Evolutionary conservation across 2,797 vertebrate species (phyloP).

Genomic region (Arctocebus calabarensis): DNA sequence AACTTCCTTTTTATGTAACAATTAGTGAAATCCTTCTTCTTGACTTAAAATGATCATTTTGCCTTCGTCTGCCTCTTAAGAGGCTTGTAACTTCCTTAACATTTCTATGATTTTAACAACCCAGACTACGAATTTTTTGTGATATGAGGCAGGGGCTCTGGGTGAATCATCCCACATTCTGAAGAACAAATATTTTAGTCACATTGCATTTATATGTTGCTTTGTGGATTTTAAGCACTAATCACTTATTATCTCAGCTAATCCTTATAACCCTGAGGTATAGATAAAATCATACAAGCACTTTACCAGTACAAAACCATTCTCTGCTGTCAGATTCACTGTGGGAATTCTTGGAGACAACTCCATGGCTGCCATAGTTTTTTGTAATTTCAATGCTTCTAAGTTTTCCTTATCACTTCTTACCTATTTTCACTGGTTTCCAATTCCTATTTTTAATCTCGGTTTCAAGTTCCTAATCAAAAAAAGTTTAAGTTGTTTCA

Average conservation of each 20-base stretch:
- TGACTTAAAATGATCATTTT: background rate
- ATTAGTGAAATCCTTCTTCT: background rate
- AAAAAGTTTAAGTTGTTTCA: constrained; percentile 26
- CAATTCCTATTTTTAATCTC: constrained; percentile 5
- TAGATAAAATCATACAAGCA: background rate
- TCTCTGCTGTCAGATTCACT: background rate
- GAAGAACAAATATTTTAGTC: background rate
- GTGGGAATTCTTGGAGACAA: background rate
- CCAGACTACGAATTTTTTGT: background rate
- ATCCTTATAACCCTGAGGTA: background rate
- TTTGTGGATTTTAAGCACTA: background rate
- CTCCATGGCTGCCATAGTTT: too few species aligned
- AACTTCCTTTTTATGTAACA: background rate
- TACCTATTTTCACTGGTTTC: constrained; percentile 15
- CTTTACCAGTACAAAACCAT: background rate
- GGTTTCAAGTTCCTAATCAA: constrained; percentile 39
- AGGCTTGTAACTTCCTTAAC: constrained; percentile 2
- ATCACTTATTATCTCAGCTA: background rate
- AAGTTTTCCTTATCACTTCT: background rate
- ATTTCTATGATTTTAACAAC: background rate
- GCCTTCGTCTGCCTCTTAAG: background rate
- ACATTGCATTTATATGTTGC: background rate
- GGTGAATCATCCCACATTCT: background rate
- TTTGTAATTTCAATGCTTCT: background rate
- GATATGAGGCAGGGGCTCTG: background rate